Evolutionary conservation across 2,113 vertebrate genomes (phyloP).

Genomic region (Halichoerus grypus): DNA sequence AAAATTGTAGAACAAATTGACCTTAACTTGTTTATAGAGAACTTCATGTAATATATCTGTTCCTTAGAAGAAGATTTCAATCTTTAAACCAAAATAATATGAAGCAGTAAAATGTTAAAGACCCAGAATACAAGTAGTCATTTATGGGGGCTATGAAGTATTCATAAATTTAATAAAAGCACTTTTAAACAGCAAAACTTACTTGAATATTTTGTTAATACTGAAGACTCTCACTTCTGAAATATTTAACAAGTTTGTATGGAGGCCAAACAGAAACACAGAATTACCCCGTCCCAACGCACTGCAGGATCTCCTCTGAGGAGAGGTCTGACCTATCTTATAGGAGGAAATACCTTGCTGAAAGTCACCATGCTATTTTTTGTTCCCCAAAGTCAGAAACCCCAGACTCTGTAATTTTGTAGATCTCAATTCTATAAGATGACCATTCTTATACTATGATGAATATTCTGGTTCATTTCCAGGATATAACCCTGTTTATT

Average conservation of each 20-base stretch:
- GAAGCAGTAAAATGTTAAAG: slow-evolving; percentile 13
- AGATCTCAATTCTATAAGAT: neutral
- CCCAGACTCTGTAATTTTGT: neutral
- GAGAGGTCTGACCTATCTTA: neutral
- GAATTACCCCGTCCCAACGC: neutral
- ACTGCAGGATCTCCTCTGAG: neutral
- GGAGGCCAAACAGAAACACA: neutral
- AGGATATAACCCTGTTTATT: neutral
- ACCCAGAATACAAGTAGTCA: slow-evolving; percentile 21
- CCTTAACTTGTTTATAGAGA: slow-evolving; percentile 22
- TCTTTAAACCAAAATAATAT: slow-evolving; percentile 58
- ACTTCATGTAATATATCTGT: slow-evolving; percentile 10
- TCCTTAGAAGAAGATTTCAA: slow-evolving; percentile 26
- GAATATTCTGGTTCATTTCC: slow-evolving; percentile 18
- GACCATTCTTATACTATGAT: neutral
- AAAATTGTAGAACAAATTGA: slow-evolving; percentile 50
- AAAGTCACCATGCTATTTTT: neutral
- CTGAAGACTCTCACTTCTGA: slow-evolving; percentile 30
- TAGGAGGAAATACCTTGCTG: neutral
- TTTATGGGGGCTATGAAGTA: neutral
- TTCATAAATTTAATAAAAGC: neutral
- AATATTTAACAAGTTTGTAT: slow-evolving; percentile 3
- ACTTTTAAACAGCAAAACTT: neutral
- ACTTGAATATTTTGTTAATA: slow-evolving; percentile 35
- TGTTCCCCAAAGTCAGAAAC: neutral